Evolutionary conservation across 2,888 invertebrate genomes (phyloP).

Genomic region (Pollenia angustigena): DNA sequence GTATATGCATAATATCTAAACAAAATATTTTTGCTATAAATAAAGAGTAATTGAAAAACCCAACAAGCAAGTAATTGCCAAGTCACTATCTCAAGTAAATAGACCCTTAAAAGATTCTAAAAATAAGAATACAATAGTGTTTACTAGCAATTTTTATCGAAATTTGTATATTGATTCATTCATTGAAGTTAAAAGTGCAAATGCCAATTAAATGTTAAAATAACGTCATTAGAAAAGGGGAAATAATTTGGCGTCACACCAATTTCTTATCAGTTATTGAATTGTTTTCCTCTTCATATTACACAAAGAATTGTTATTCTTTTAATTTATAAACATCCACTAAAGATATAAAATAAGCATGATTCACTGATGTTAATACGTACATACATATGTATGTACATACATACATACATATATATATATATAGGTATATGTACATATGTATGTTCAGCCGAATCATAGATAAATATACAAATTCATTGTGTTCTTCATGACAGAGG

Average conservation of each 20-base stretch:
- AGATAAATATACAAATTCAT: no score
- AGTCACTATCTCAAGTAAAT: slow-evolving; percentile 7
- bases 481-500: no score
- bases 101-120: not conserved
- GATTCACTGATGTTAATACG: slow-evolving; percentile 35
- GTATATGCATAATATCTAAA: not conserved
- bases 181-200: not conserved
- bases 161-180: slow-evolving; percentile 43
- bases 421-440: no score
- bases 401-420: no score
- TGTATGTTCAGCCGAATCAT: no score
- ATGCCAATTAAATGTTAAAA: slow-evolving; percentile 1
- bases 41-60: not conserved
- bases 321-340: not conserved
- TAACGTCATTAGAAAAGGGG: slow-evolving; percentile 41
- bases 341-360: slow-evolving; percentile 28
- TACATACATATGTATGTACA: no score
- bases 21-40: not conserved
- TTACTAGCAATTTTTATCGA: not conserved
- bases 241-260: slow-evolving; percentile 9
- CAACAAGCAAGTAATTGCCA: slow-evolving; percentile 2
- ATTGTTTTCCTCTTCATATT: not conserved
- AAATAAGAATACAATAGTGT: not conserved
- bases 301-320: slow-evolving; percentile 20
- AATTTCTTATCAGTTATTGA: slow-evolving; percentile 21